Base-by-base conservation (phyloP, 1,140 invertebrate species). In the Colletes gigas region DNA sequence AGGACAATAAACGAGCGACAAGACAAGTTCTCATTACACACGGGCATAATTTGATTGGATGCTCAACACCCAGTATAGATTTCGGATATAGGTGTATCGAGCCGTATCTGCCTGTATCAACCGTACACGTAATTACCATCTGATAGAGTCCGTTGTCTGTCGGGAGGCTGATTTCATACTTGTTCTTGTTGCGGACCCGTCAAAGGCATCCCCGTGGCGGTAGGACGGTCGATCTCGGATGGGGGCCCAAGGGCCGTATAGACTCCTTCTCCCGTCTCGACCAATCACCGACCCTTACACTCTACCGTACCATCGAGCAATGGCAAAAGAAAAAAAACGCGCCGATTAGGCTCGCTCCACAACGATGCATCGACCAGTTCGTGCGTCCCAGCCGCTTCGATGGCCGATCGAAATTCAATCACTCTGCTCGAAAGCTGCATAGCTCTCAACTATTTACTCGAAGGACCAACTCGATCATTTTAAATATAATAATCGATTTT, bases 71-170 rank as follows among this genome's bases (percentile, higher is more conserved):
- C 89, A 84, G 90, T 92, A 92, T 88, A 91, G 83, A 87, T 88
- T 91, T 89, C 83, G 88, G 92, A 91, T 92, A 92, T 91, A 92
- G 89, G 88, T 92, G 92, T 93, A 93, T 93, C 89, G 90, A 90
- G 75, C 79, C 84, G 85, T 88, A 90, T 92, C 91, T 89, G 70
- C 79, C 83, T 89, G 89, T 92, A 93, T 93, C 91, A 92, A 88
- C 89, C 91, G 82, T 90, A 91, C 90, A 92, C 92, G 91, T 93
- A 93, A 93, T 93, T 93, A 93, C 92, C 89, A 93, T 93, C 91
- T 92, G 92, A 93, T 93, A 93, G 92, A 92, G 92, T 93, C 91
- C 88, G 91, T 92, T 92, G 92, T 92, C 91, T 91, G 92, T 92
- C 90, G 90, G 82, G 91, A 91, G 88, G 90, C 88, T 91, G 92